Base-by-base conservation (phyloP, 2,888 invertebrate species). In the Thyatira batis region DNA sequence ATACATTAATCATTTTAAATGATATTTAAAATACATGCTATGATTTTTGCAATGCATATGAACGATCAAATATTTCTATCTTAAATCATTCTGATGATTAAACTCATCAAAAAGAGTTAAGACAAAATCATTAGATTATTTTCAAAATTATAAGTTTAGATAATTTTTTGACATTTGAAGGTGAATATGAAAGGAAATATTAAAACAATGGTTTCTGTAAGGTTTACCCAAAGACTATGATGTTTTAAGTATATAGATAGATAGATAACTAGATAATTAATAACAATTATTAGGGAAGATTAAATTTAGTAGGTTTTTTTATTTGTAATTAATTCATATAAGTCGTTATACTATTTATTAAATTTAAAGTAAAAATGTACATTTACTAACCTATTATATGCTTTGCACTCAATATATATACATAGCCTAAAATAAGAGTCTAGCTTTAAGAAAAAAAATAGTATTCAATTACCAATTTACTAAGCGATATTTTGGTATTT, bases 261-360 rank as follows among this genome's bases (percentile, higher is more conserved):
- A 62, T 65, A 60, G 65, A 63, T 77, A 66, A 73, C 75, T 80
- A 80, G 76, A 79, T 78, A 81, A 78, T 81, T 77, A 80, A 77
- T 79, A 81, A 80, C 78, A 76, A 77, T 78, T 78, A n/a, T 73
- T 75, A 76, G 80, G 39, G 80, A 80, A 79, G 80, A 73, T 78
- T 77, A 75, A 71, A 62, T 65, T 63, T 74, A 57, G 58, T 27
- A 55, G 54, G 54, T 56, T 60, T 55, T 56, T 55, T 55, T 58
- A 58, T 58, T 50, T 51, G 61, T 64, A 62, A 60, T 64, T 71
- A 69, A 67, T 64, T 65, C n/a, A 46, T 27, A 27, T 48, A 17
- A 20, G 21, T 23, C n/a, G 23, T 48, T 20, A 48, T 48, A 20
- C 27, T 48, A 17, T 27, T 28, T 48, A 48, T 17, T 17, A n/a